Evolutionary conservation across 2,888 invertebrate species (phyloP).

Genomic region (Liposcelis brunnea): DNA sequence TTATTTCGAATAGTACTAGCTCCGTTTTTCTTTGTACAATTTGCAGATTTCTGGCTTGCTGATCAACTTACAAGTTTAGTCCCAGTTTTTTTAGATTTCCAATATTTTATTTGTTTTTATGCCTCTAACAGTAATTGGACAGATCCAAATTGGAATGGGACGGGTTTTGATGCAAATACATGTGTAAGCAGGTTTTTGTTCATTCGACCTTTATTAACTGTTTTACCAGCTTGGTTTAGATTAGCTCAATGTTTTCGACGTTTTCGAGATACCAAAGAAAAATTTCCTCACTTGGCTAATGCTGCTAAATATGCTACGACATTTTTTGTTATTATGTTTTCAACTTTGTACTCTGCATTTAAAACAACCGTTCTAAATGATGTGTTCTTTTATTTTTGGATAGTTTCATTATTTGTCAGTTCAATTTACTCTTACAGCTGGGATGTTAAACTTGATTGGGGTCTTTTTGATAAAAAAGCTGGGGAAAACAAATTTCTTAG

Average conservation of each 20-base stretch:
- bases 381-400: slow-evolving; percentile 41
- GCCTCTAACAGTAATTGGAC: slow-evolving; percentile 39
- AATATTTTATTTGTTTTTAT: slow-evolving; percentile 65
- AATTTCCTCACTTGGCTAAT: slow-evolving; percentile 67
- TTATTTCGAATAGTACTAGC: slow-evolving; percentile 48
- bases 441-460: slow-evolving; percentile 87
- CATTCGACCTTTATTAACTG: slow-evolving; percentile 49
- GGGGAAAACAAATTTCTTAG: slow-evolving; percentile 59
- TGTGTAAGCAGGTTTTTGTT: slow-evolving; percentile 32
- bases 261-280: slow-evolving; percentile 59
- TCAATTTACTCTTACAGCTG: slow-evolving; percentile 67
- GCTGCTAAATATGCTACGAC: slow-evolving; percentile 66
- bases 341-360: slow-evolving; percentile 25
- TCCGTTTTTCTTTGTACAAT: slow-evolving; percentile 60
- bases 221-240: slow-evolving; percentile 69
- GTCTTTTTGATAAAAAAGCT: slow-evolving; percentile 53
- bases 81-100: slow-evolving; percentile 57
- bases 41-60: slow-evolving; percentile 75
- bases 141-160: slow-evolving; percentile 28
- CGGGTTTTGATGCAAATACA: slow-evolving; percentile 30
- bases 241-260: slow-evolving; percentile 72
- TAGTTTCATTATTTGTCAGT: slow-evolving; percentile 45
- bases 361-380: slow-evolving; percentile 17
- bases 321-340: slow-evolving; percentile 51
- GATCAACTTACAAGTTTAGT: slow-evolving; percentile 68